phyloP scores from a whole-genome alignment of 1,140 invertebrate species.

The Anagrus nilaparvatae region DNA sequence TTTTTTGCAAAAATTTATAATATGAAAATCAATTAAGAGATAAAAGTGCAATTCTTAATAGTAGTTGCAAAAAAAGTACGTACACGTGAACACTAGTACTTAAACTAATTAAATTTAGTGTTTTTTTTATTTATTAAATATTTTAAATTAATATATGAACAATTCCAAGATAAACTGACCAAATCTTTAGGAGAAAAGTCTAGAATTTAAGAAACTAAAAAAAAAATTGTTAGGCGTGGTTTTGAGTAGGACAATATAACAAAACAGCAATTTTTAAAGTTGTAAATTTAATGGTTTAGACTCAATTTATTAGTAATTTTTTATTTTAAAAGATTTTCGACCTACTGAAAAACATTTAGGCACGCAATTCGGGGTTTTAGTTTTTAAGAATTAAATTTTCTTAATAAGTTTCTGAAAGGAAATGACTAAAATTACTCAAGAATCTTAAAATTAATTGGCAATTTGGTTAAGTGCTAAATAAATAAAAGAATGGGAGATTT shows the following conservation, averaged over 20 bases:
- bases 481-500: too few relatives aligned
- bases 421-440: too few relatives aligned
- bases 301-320: too few relatives aligned
- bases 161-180: constrained; percentile 9
- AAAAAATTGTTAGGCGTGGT: constrained; percentile 1
- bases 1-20: too few relatives aligned
- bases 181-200: background rate
- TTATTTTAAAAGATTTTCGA: too few relatives aligned
- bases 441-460: too few relatives aligned
- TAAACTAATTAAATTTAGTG: background rate
- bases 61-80: background rate
- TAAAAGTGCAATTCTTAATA: background rate
- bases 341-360: too few relatives aligned
- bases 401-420: too few relatives aligned
- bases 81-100: background rate
- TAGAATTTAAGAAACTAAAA: background rate
- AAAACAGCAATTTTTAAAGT: constrained; percentile 2
- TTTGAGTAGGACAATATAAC: background rate
- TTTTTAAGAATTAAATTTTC: too few relatives aligned
- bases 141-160: constrained; percentile 16
- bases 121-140: constrained; percentile 1
- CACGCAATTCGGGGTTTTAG: too few relatives aligned
- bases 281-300: background rate
- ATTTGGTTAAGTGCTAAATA: too few relatives aligned
- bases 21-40: constrained; percentile 13